These are phyloP conservation scores for Australoheros facetus DNA, from an alignment of 2,797 vertebrate genomes.

Conservation along the genomic window DNA sequence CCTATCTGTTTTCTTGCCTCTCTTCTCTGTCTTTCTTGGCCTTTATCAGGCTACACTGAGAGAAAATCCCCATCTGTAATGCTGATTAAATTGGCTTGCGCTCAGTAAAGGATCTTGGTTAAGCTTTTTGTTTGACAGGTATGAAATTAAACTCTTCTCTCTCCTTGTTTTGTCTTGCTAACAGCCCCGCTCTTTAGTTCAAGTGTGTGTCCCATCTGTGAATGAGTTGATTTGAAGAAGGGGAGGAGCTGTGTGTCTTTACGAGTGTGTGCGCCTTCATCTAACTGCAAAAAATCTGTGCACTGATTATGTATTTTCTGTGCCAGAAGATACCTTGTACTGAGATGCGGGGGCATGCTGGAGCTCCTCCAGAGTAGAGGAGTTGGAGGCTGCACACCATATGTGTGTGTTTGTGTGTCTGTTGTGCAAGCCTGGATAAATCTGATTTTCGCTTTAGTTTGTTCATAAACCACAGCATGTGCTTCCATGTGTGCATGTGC, in stretches of 20 bases:
- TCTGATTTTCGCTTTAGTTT: conserved; percentile 54
- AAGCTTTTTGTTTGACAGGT: conserved; percentile 26
- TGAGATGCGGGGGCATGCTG: conserved; percentile 48
- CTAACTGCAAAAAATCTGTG: conserved; percentile 52
- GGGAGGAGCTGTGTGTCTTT: conserved; percentile 27
- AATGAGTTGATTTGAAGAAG: conserved; percentile 55
- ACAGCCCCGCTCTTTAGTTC: conserved; percentile 35
- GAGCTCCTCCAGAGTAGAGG: conserved; percentile 46
- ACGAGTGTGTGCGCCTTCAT: conserved; percentile 20
- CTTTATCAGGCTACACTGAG: conserved; percentile 8
- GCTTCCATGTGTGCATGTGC: conserved; percentile 36
- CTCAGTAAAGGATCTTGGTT: conserved; percentile 12
- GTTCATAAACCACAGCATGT: conserved; percentile 46
- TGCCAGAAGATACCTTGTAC: conserved; percentile 54
- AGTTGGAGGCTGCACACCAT: conserved; percentile 57
- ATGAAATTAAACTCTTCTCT: conserved; percentile 34
- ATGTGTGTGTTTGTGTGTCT: conserved; percentile 45
- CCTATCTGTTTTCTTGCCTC: conserved; percentile 6
- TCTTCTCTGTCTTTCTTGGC: background rate
- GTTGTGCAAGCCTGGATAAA: conserved; percentile 36
- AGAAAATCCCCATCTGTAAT: conserved; percentile 19
- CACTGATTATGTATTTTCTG: conserved; percentile 43
- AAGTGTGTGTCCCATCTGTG: conserved; percentile 45
- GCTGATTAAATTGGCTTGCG: conserved; percentile 20
- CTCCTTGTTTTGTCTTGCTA: conserved; percentile 31